Base-by-base conservation (phyloP, 2,888 invertebrate genomes). In the Drosophila rellima region DNA sequence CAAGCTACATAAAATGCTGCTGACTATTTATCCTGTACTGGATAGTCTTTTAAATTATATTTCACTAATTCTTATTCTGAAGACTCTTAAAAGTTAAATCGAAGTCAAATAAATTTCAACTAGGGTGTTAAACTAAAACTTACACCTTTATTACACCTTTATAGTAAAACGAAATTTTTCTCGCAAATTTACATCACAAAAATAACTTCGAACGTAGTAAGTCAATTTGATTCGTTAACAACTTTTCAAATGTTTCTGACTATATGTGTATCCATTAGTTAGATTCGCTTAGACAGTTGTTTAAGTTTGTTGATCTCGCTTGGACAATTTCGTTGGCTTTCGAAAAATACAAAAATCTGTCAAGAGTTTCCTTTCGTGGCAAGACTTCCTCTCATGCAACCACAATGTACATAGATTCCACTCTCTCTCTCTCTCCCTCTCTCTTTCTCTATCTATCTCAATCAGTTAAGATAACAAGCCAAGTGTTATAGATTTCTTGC, bases 401-500 rank as follows among this genome's bases (percentile, higher is more conserved):
- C 37, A 13, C 17, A 33, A 13, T 40, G 40, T n/a, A n/a, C n/a
- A n/a, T 17, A 31, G 23, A 50, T 17, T 18, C 23, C 35, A 37
- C 33, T 3, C 31, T 35, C 29, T 45, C 64, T 40, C 13, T 6
- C n/a, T n/a, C n/a, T n/a, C n/a, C n/a, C n/a, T n/a, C n/a, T n/a
- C n/a, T n/a, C 33, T 35, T 29, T 47, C 65, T 44, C 11, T 31
- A 20, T 54, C 11, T 40, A 15, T 37, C 23, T 31, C 35, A 10
- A 26, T 17, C 42, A 18, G n/a, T 44, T 33, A 8, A 69, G 51
- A 8, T 64, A 65, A 57, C 55, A 54, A 45, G 69, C 56, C 65
- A 64, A 59, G 55, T 51, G 66, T 60, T 55, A 70, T 59, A 79
- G 74, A 77, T 82, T 73, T 77, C 72, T 83, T 78, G 71, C 57